Conservation (phyloP, 2,797 vertebrate species). For the Myotis planiceps region DNA sequence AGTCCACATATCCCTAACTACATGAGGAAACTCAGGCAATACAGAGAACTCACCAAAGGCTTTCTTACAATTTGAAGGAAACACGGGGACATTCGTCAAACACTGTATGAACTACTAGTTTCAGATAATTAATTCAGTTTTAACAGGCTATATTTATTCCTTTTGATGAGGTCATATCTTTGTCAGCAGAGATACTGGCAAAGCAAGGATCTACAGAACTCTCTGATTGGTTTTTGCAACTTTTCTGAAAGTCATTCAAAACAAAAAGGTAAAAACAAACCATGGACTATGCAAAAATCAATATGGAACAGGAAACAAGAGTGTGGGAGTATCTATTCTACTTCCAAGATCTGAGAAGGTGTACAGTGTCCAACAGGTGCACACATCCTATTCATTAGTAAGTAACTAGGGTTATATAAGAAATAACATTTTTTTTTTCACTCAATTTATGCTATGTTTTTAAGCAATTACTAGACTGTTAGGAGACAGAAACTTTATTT, state of each 20-base stretch:
- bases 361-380: not conserved
- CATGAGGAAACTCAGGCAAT: not conserved
- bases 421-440: not conserved
- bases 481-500: not conserved
- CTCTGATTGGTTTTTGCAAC: not conserved
- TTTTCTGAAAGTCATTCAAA: not conserved
- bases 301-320: not conserved
- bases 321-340: not conserved
- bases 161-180: not conserved
- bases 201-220: not conserved
- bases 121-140: not conserved
- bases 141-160: not conserved
- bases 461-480: not conserved
- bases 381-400: not conserved
- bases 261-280: not conserved
- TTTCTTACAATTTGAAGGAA: conserved; percentile 15
- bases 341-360: not conserved
- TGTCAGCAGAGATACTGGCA: not conserved
- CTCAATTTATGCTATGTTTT: not conserved
- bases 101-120: not conserved
- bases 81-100: not conserved
- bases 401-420: not conserved
- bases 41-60: not conserved
- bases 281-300: not conserved
- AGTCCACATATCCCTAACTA: not conserved